Conservation (phyloP, 2,113 vertebrate species). For the Sapajus apella region DNA sequence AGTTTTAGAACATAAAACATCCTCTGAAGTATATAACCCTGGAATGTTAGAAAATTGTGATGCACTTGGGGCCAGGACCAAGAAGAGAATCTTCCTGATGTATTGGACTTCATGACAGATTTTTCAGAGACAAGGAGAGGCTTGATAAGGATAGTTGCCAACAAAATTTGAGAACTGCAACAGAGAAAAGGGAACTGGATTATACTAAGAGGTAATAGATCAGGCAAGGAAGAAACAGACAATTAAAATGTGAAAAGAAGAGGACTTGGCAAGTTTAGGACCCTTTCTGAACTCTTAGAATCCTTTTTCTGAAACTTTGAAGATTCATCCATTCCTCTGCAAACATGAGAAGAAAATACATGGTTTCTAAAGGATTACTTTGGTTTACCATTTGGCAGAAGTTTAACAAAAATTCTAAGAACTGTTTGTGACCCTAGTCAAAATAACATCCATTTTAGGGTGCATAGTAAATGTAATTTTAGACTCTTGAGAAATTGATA, state of each 20-base stretch:
- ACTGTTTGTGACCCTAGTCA: slow-evolving; percentile 32
- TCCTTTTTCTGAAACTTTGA: slow-evolving; percentile 1
- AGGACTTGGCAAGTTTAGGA: neutral
- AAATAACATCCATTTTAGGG: slow-evolving; percentile 40
- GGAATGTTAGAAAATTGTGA: neutral
- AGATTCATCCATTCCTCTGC: neutral
- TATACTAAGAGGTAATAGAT: neutral
- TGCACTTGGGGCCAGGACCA: neutral
- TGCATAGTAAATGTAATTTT: slow-evolving; percentile 39
- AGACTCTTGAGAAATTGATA: slow-evolving; percentile 43
- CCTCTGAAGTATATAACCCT: neutral
- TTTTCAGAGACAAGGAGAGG: neutral
- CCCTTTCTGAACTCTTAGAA: slow-evolving; percentile 21
- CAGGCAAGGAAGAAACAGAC: neutral
- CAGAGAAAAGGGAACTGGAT: neutral
- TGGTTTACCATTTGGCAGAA: slow-evolving; percentile 47
- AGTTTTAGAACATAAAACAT: neutral
- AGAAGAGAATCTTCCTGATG: neutral
- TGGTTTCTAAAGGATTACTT: slow-evolving; percentile 48
- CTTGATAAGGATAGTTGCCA: neutral
- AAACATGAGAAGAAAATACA: slow-evolving; percentile 45
- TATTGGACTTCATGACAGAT: neutral
- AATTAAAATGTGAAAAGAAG: neutral
- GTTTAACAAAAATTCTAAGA: slow-evolving; percentile 59
- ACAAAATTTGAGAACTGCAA: neutral